These are phyloP conservation scores for Caenorhabditis auriculariae DNA, from an alignment of 2,888 invertebrate species.

Conservation along the genomic window DNA sequence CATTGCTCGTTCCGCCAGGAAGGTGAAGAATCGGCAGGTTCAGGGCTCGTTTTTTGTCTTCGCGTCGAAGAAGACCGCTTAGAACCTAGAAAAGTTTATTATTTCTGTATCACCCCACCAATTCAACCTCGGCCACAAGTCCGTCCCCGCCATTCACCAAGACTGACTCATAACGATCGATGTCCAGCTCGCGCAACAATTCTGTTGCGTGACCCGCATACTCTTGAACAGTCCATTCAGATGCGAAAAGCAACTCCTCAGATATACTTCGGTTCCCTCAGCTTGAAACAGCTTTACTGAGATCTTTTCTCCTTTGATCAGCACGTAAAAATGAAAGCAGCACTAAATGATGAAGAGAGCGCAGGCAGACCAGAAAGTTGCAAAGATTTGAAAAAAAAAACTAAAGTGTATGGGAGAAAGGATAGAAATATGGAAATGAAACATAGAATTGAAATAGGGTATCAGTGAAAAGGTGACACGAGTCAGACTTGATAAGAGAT, in stretches of 20 bases:
- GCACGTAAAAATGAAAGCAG: neutral
- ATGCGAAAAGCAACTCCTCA: too few species aligned
- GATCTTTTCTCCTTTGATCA: neutral
- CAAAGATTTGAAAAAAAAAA: too few species aligned
- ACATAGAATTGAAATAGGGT: too few species aligned
- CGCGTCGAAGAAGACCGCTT: constrained; percentile 84
- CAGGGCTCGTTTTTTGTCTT: constrained; percentile 81
- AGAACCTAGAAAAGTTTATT: constrained; percentile 59
- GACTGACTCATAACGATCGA: constrained; percentile 78
- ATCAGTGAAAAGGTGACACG: too few species aligned
- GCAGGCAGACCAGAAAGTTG: too few species aligned
- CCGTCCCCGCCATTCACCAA: constrained; percentile 72
- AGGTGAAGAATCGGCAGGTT: constrained; percentile 83
- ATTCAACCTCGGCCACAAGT: constrained; percentile 66
- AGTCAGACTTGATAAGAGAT: too few species aligned
- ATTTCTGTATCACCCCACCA: too few species aligned
- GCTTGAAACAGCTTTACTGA: neutral
- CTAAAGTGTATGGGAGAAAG: too few species aligned
- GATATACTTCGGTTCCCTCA: neutral
- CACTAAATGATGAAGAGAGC: too few species aligned
- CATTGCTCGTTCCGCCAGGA: constrained; percentile 96
- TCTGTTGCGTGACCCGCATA: constrained; percentile 76
- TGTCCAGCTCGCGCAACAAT: constrained; percentile 73
- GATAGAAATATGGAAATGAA: too few species aligned
- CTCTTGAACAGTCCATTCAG: too few species aligned